A percentile compares a stretch with the other conserved stretches of the same genome.
These are phyloP conservation scores for Marmota monax DNA, from an alignment of 2,113 vertebrate genomes.

Conservation along the genomic window DNA sequence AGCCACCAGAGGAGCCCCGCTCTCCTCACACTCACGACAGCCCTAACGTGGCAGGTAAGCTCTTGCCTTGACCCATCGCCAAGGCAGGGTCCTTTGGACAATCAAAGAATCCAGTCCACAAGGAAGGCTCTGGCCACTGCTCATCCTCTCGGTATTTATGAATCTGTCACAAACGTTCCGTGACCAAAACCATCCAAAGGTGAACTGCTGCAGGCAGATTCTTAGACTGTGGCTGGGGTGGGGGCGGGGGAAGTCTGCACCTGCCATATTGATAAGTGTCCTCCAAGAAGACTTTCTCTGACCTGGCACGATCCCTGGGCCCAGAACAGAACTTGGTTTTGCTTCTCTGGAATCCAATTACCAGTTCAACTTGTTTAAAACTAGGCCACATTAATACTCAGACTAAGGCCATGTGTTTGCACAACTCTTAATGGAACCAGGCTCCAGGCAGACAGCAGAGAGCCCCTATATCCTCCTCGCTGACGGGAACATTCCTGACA, in stretches of 20 bases:
- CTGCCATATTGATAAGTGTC: accelerated
- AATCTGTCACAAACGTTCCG: background rate
- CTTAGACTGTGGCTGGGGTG: background rate
- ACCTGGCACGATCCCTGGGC: background rate
- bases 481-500: background rate
- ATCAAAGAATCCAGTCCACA: background rate
- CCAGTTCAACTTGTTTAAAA: background rate
- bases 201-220: background rate
- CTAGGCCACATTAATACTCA: background rate
- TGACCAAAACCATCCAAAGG: background rate
- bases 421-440: background rate
- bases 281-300: background rate
- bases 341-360: background rate
- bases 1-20: background rate
- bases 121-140: background rate
- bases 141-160: background rate
- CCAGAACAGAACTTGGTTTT: background rate
- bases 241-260: background rate
- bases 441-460: background rate
- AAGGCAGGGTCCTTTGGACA: background rate
- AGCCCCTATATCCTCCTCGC: background rate
- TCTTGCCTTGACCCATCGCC: background rate
- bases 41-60: background rate
- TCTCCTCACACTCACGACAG: accelerated
- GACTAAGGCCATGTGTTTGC: background rate